Base-by-base conservation (phyloP, 2,113 vertebrate genomes). In the Nycticorax nycticorax region DNA sequence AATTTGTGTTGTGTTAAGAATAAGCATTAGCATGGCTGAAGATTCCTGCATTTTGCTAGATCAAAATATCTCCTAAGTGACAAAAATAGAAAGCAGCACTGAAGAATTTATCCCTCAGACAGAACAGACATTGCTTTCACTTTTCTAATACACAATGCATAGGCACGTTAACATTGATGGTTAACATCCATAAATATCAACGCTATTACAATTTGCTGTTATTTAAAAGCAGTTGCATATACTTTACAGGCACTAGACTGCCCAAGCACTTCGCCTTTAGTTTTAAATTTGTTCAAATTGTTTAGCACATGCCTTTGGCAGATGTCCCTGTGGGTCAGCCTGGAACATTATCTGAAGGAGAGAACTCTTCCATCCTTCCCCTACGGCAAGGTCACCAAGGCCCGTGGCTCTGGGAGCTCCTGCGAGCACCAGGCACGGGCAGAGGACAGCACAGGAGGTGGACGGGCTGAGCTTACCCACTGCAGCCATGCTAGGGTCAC, bases 361-460 rank as follows among this genome's bases (percentile, higher is more conserved):
- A 3, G 21, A 81, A 37, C 7, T 2, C 43, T 62, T 48, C 69
- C 41, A 32, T 23, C 60, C 23, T 45, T n/a, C 57, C 73, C 23
- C 3, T 10, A 26, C 1, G 0, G 8, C 24, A 9, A 43, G 16
- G 13, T 11, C 45, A 33, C 27, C 22, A 5, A 26, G 47, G 30
- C 13, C 15, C 30, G 4, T 1, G 18, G 63, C 30, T 68, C 33
- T 19, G 27, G 53, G 55, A 24, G 43, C 52, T 83, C 28, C 78
- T 21, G 53, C 3, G 4, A 56, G 35, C 48, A 18, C 14, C 71
- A n/a, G 62, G 12, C 45, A 47, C 2, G 2, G 2, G 26, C 62
- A 37, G 19, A 50, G 32, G 50, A 32, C 26, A 37, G 77, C 35
- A 50, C 35, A n/a, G 27, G 37, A 18, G 17, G 68, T 3, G 35